Base-by-base conservation (phyloP, 2,113 vertebrate genomes). In the Toxostoma redivivum region DNA sequence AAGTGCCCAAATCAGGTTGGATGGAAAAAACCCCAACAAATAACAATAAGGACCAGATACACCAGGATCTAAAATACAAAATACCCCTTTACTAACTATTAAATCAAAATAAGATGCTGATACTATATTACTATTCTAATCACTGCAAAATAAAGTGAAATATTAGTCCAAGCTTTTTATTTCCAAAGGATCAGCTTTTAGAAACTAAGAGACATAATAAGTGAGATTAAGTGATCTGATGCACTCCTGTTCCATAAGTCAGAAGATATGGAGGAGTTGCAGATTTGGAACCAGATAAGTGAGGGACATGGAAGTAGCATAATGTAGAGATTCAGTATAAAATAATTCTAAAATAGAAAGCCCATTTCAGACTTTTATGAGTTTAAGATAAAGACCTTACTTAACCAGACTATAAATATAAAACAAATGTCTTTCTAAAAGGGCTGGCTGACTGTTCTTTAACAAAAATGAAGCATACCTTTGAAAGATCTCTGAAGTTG, bases 401-500 rank as follows among this genome's bases (percentile, higher is more conserved):
- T 69, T 90, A 70, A 73, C 12, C 15, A 58, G 16, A 31, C 24
- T 62, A 35, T 19, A 92, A 76, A 72, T 51, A 91, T 12, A 82
- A 94, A 50, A 2, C 18, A 81, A 81, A 72, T 23, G 4, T 72
- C 28, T 61, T 71, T 45, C 66, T 69, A 23, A 81, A 77, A 65
- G 24, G 22, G 4, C 7, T 45, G 37, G 10, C 10, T 67, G 47
- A n/a, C 15, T 47, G 20, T 47, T 82, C 50, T 73, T 45, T 62
- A 80, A 87, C 15, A 50, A 42, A 88, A 70, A n/a, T 67, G 61
- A 94, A 67, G 90, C 85, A 92, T 99, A 99, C 99, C 99, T 99
- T 99, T 95, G 99, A 99, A 85, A 99, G 98, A 97, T 99, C 99
- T 97, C 99, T 98, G 98, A 99, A 99, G 98, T 99, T 99, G 84